Evolutionary conservation across 2,888 invertebrate species (phyloP).

Genomic region (Ectemnius lituratus): DNA sequence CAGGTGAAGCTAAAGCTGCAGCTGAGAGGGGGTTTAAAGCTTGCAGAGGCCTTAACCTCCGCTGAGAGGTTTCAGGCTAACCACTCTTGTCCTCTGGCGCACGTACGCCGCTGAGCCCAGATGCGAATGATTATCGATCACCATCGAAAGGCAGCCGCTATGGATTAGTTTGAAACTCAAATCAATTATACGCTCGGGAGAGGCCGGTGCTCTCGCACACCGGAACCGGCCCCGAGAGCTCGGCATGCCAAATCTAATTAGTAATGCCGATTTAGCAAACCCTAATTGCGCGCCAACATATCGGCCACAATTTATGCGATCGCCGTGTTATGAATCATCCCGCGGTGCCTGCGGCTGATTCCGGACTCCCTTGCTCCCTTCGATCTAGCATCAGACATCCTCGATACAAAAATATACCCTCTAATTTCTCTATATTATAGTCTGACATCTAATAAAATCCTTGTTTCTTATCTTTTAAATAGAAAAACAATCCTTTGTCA

Average conservation of each 20-base stretch:
- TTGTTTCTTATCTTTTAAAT: too few relatives aligned
- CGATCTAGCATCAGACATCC: too few relatives aligned
- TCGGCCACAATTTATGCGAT: constrained; percentile 72
- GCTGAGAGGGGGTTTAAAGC: too few relatives aligned
- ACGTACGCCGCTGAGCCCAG: constrained; percentile 23
- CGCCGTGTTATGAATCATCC: constrained; percentile 66
- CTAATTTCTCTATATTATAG: too few relatives aligned
- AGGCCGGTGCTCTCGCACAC: constrained; percentile 38
- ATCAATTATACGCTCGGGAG: constrained; percentile 70
- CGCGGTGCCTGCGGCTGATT: constrained; percentile 24
- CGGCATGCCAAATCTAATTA: constrained; percentile 71
- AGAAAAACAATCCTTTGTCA: too few relatives aligned
- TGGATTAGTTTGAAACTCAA: constrained; percentile 73
- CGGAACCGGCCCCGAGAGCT: constrained; percentile 50
- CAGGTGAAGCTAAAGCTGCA: not conserved
- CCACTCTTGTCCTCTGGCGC: constrained; percentile 20
- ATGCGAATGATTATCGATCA: constrained; percentile 60
- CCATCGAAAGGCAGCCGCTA: constrained; percentile 51
- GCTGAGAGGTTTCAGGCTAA: constrained; percentile 19
- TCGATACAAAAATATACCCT: too few relatives aligned
- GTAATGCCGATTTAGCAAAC: constrained; percentile 73
- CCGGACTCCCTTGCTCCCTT: too few relatives aligned
- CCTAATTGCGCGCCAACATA: constrained; percentile 74
- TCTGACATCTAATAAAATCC: too few relatives aligned
- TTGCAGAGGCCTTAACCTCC: constrained; percentile 1